A percentile compares a stretch with the other conserved stretches of the same genome.
Conservation (phyloP, 2,113 vertebrate species). For the Daphoenositta chrysoptera region DNA sequence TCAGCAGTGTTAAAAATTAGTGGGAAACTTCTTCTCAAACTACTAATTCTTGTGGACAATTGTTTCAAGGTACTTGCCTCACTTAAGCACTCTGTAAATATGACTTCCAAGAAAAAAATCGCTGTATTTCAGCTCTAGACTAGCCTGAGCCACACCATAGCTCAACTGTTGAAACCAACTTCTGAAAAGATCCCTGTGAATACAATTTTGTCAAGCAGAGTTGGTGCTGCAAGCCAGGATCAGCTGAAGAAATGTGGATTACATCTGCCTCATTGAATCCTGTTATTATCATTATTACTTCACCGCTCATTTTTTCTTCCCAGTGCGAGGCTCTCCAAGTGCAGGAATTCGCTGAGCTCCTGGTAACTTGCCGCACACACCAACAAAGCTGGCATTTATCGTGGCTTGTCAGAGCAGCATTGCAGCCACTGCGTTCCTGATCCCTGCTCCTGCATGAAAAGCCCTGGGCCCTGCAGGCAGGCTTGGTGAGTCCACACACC, state of each 20-base stretch:
- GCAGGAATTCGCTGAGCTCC: background rate
- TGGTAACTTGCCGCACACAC: background rate
- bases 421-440: background rate
- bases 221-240: background rate
- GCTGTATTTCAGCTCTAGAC: background rate
- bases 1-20: background rate
- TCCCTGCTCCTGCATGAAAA: background rate
- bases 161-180: background rate
- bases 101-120: background rate
- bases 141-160: background rate
- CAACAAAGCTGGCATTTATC: slow-evolving; percentile 1
- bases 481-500: background rate
- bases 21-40: background rate
- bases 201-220: background rate
- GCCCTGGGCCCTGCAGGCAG: background rate
- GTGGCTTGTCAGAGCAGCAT: background rate
- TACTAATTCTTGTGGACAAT: background rate
- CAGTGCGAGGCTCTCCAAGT: background rate
- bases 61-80: background rate
- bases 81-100: background rate
- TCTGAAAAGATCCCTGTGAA: background rate
- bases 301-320: slow-evolving; percentile 49
- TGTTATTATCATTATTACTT: slow-evolving; percentile 41
- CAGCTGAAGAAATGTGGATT: slow-evolving; percentile 35
- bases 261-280: slow-evolving; percentile 17